phyloP scores from a whole-genome alignment of 2,888 invertebrate species.

The Diachrysia chrysitis region DNA sequence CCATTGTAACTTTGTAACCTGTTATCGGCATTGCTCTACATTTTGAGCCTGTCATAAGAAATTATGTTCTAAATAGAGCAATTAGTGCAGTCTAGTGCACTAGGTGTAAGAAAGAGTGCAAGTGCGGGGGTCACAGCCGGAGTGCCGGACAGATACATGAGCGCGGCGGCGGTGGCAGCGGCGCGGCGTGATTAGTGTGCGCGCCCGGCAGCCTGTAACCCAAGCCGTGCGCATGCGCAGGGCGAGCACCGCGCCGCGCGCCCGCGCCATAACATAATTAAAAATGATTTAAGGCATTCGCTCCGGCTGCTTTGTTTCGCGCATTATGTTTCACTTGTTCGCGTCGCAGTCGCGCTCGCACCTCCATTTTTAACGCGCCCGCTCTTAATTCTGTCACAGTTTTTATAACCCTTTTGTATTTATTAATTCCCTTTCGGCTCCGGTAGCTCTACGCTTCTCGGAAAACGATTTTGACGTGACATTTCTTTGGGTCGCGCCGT shows the following conservation, averaged over 20 bases:
- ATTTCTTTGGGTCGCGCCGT: conserved; percentile 84
- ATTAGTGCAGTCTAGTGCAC: conserved; percentile 23
- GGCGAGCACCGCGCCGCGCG: conserved; percentile 57
- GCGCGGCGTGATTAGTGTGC: conserved; percentile 62
- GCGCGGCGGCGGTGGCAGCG: conserved; percentile 36
- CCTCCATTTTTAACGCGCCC: conserved; percentile 85
- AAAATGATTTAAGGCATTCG: conserved; percentile 90
- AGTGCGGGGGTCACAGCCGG: conserved; percentile 69
- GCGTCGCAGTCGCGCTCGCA: conserved; percentile 81
- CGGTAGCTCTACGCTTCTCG: conserved; percentile 88
- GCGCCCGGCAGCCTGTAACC: conserved; percentile 73
- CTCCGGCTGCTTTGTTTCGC: conserved; percentile 90
- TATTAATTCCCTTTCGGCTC: conserved; percentile 87
- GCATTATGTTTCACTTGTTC: conserved; percentile 89
- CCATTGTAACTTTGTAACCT: neutral
- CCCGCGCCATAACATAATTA: conserved; percentile 89
- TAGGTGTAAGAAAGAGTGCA: conserved; percentile 50
- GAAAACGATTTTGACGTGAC: conserved; percentile 87
- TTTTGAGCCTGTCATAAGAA: neutral
- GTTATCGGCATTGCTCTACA: neutral
- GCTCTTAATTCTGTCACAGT: conserved; percentile 89
- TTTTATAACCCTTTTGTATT: conserved; percentile 89
- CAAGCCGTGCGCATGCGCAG: conserved; percentile 71
- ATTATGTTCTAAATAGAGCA: neutral
- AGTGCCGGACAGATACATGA: conserved; percentile 66